Percentiles rank a stretch among this genome's conserved stretches.
Conservation (phyloP, 2,797 vertebrate species). For the Rhadinocentrus ornatus region DNA sequence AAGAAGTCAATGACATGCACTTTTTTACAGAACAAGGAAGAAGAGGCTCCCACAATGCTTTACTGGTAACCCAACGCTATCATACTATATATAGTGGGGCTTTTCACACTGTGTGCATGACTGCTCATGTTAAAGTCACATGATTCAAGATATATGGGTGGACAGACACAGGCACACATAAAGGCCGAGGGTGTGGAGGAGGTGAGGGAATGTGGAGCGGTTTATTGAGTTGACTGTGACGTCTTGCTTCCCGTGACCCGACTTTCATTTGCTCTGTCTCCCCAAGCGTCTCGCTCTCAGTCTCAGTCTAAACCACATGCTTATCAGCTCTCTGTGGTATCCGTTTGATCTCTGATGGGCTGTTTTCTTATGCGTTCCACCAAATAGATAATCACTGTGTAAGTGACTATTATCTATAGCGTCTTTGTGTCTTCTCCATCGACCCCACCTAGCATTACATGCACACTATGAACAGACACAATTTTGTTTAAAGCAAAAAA, state of each 20-base stretch:
- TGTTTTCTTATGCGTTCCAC: slow-evolving; percentile 45
- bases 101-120: slow-evolving; percentile 77
- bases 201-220: slow-evolving; percentile 63
- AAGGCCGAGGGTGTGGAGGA: slow-evolving; percentile 54
- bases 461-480: slow-evolving; percentile 9
- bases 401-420: slow-evolving; percentile 55
- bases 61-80: slow-evolving; percentile 75
- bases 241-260: slow-evolving; percentile 73
- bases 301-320: slow-evolving; percentile 66
- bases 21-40: slow-evolving; percentile 63
- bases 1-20: slow-evolving; percentile 33
- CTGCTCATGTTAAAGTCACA: slow-evolving; percentile 74
- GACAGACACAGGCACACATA: slow-evolving; percentile 35
- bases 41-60: slow-evolving; percentile 64
- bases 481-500: slow-evolving; percentile 22
- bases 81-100: slow-evolving; percentile 76
- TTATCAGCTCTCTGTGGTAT: slow-evolving; percentile 66
- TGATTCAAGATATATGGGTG: slow-evolving; percentile 73
- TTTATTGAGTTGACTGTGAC: slow-evolving; percentile 73
- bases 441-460: neutral
- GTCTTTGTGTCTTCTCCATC: slow-evolving; percentile 33
- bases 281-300: slow-evolving; percentile 56
- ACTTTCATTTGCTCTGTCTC: slow-evolving; percentile 68
- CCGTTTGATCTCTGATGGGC: slow-evolving; percentile 65
- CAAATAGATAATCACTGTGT: slow-evolving; percentile 68